A percentile compares a stretch with the other conserved stretches of the same genome.
These are phyloP conservation scores for Meloidogyne exigua DNA, from an alignment of 1,140 invertebrate species.

Conservation along the genomic window DNA sequence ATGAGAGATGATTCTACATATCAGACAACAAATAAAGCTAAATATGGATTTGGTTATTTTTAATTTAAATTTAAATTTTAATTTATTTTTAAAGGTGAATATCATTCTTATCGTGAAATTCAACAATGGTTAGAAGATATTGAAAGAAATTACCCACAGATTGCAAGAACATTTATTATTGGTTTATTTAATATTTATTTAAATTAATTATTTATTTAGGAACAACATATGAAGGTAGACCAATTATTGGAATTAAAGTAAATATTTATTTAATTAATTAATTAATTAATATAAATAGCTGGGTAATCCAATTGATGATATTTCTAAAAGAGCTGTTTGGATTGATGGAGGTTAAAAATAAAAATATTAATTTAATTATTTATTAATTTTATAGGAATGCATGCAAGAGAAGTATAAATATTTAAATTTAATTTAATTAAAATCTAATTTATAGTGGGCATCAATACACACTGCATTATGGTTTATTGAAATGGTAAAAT, in stretches of 20 bases:
- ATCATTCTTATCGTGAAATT: conserved; percentile 64
- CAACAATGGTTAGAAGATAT: conserved; percentile 66
- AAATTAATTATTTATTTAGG: conserved; percentile 61
- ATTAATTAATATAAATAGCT: conserved; percentile 42
- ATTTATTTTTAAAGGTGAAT: conserved; percentile 35
- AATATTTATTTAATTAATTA: conserved; percentile 41
- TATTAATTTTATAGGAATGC: conserved; percentile 21
- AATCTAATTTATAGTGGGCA: conserved; percentile 59
- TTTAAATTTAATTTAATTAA: not conserved
- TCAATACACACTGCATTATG: conserved; percentile 64
- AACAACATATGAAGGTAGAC: conserved; percentile 64
- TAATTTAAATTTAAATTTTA: not conserved
- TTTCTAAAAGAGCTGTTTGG: conserved; percentile 59
- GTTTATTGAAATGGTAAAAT: conserved; percentile 60
- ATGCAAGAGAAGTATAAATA: conserved; percentile 28
- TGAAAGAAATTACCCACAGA: conserved; percentile 60
- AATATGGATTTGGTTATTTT: conserved; percentile 47
- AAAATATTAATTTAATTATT: conserved; percentile 37
- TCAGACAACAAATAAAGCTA: conserved; percentile 48
- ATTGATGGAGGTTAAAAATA: conserved; percentile 65
- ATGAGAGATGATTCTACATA: conserved; percentile 52
- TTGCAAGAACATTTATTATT: conserved; percentile 50
- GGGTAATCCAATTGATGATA: conserved; percentile 50
- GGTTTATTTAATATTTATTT: not conserved
- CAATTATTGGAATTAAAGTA: conserved; percentile 65